These are phyloP conservation scores for Nephrotoma flavescens DNA, from an alignment of 2,888 invertebrate genomes.

Conservation along the genomic window DNA sequence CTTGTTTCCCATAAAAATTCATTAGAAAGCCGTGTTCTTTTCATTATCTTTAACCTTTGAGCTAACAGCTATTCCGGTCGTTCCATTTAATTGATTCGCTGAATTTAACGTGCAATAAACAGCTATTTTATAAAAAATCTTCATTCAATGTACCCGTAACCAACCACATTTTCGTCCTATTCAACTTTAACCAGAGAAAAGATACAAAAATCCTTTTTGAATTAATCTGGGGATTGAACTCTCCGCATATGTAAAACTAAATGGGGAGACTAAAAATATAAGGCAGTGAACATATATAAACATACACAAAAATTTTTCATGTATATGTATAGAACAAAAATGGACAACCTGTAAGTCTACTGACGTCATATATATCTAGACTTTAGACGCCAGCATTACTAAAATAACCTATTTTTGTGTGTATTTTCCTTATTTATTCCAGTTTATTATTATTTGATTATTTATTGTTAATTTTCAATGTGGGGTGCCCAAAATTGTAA, in stretches of 20 bases:
- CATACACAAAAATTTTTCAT: not conserved
- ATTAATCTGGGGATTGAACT: not conserved
- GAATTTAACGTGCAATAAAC: too few species aligned
- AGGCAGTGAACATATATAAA: not conserved
- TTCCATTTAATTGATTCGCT: too few species aligned
- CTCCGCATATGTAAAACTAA: not conserved
- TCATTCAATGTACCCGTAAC: too few species aligned
- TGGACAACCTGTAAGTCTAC: constrained; percentile 3
- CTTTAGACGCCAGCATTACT: not conserved
- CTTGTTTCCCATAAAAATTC: too few species aligned
- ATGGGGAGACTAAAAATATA: not conserved
- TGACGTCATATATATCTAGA: not conserved
- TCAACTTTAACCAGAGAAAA: not conserved
- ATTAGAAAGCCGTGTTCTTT: too few species aligned
- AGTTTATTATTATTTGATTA: not conserved
- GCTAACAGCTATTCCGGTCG: too few species aligned
- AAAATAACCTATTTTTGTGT: not conserved
- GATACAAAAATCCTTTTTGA: not conserved
- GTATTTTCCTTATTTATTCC: not conserved
- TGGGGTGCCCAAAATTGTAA: not conserved
- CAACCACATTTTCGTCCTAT: not conserved
- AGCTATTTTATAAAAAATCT: too few species aligned
- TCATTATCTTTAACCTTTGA: too few species aligned
- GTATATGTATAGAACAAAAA: not conserved
- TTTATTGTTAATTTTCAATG: not conserved